Base-by-base conservation (phyloP, 2,113 vertebrate genomes). In the Sylvietta virens region DNA sequence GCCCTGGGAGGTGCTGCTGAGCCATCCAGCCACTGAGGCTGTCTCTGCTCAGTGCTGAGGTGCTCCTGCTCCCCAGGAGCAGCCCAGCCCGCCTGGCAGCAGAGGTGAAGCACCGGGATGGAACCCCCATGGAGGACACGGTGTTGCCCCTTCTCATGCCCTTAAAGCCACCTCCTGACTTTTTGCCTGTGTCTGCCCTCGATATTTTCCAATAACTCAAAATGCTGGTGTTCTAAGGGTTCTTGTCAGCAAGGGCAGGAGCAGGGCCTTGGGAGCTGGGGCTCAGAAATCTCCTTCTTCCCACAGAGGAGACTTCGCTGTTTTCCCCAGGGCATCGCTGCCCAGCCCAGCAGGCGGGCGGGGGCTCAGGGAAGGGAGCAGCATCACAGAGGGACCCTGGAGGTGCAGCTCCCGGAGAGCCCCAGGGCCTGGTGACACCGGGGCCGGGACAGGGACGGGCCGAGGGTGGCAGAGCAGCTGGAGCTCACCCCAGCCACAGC, bases 51-150 rank as follows among this genome's bases (percentile, higher is more conserved):
- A 2, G 16, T 1, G 1, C 53, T 19, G 3, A 1, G 53, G 47
- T 2, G 5, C 4, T 62, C 37, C 65, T 66, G 71, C n/a, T 47
- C 10, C 50, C 35, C 60, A 17, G 60, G 48, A 60, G 53, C 30
- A 7, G 39, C 35, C 35, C 60, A 30, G 45, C 26, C 35, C 13
- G 13, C 45, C 48, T 1, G 10, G 14, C 20, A 22, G 16, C 33
- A 44, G 42, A 13, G 33, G 10, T 10, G 42, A 53, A 64, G 69
- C 30, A 13, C 1, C 4, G 7, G 9, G 11, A 30, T 2, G 19
- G 40, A 7, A 1, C 17, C 27, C 50, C 31, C 26, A 0, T 2
- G 31, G 20, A 37, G 35, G 30, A 15, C 53, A 20, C 0, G 0
- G 20, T 9, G 21, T 5, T 0, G 0, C 33, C 35, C 33, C 10